phyloP scores from a whole-genome alignment of 2,113 vertebrate genomes.

The Centropristis striata region DNA sequence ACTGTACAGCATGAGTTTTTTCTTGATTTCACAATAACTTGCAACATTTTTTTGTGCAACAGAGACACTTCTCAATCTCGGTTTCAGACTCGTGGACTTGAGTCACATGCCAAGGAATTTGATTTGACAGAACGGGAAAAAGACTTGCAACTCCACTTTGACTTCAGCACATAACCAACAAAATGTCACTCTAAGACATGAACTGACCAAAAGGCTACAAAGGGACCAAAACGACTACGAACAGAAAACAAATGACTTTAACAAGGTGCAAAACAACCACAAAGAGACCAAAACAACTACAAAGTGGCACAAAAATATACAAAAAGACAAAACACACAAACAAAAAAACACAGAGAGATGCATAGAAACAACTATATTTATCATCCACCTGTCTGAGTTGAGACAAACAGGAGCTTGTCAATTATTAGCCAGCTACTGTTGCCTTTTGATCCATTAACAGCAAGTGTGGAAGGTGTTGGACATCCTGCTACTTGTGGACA shows the following conservation, averaged over 20 bases:
- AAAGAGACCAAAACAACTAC: too few relatives aligned
- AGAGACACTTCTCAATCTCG: too few relatives aligned
- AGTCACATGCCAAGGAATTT: neutral
- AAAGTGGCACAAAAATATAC: too few relatives aligned
- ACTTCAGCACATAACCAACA: too few relatives aligned
- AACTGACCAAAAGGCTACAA: too few relatives aligned
- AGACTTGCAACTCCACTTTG: neutral
- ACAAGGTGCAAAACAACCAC: too few relatives aligned
- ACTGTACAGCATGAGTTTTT: neutral
- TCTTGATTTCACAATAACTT: neutral
- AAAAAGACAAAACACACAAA: too few relatives aligned
- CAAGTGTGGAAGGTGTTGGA: neutral
- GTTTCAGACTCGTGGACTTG: neutral
- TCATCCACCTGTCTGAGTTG: constrained; percentile 20
- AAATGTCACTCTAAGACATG: too few relatives aligned
- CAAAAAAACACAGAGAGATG: too few relatives aligned
- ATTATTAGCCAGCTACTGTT: constrained; percentile 56
- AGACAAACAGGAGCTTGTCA: constrained; percentile 47
- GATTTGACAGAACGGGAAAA: neutral
- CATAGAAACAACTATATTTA: too few relatives aligned
- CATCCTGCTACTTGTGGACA: neutral
- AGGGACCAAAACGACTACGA: too few relatives aligned
- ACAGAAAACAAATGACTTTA: too few relatives aligned
- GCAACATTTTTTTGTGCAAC: neutral
- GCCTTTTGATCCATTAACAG: constrained; percentile 15